These are phyloP conservation scores for Heliconius hortense DNA, from an alignment of 2,888 invertebrate genomes.

Conservation along the genomic window DNA sequence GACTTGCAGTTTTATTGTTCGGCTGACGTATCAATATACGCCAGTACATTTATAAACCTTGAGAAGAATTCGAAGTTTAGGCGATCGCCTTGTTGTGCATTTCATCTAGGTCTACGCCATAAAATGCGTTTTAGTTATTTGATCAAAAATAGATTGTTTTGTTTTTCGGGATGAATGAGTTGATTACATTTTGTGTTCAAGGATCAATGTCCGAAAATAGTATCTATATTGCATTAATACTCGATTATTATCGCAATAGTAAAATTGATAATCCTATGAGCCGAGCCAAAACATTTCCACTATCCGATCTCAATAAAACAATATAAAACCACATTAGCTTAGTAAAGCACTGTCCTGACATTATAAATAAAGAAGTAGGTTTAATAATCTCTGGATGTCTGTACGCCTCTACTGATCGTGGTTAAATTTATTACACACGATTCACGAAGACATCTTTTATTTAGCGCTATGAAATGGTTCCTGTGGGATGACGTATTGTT, in stretches of 20 bases:
- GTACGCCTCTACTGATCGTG: neutral
- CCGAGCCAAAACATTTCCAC: conserved; percentile 48
- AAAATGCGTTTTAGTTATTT: conserved; percentile 23
- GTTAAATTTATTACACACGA: conserved; percentile 6
- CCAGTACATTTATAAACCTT: conserved; percentile 24
- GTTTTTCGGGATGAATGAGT: conserved; percentile 32
- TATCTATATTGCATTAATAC: conserved; percentile 43
- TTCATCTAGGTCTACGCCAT: conserved; percentile 14
- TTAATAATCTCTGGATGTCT: neutral
- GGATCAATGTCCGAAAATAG: conserved; percentile 42
- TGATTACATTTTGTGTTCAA: conserved; percentile 38
- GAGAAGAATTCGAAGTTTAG: conserved; percentile 9
- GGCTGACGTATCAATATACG: conserved; percentile 27
- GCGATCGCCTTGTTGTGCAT: neutral
- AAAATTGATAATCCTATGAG: conserved; percentile 44
- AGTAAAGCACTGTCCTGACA: neutral
- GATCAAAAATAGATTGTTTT: conserved; percentile 30
- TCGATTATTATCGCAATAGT: conserved; percentile 46
- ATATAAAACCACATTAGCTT: conserved; percentile 31
- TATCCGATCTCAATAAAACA: conserved; percentile 44
- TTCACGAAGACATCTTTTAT: neutral
- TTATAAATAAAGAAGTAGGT: conserved; percentile 1
- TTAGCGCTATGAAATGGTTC: neutral
- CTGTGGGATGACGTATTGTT: conserved; percentile 5
- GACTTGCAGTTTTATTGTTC: conserved; percentile 37